phyloP scores from a whole-genome alignment of 2,888 invertebrate genomes.

The Aleiodes testaceus region DNA sequence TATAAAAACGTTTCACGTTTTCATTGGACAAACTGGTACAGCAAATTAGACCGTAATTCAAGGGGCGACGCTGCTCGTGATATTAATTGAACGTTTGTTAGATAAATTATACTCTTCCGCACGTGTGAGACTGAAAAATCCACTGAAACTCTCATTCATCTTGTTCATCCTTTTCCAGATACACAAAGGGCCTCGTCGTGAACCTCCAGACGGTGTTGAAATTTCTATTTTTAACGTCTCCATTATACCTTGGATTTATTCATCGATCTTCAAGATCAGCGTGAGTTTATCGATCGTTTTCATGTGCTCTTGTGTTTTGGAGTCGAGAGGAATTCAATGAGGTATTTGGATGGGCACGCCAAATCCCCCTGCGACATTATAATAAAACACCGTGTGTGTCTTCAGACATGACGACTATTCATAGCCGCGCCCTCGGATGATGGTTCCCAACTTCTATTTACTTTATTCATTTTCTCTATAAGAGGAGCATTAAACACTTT shows the following conservation, averaged over 20 bases:
- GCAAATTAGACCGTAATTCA: constrained; percentile 31
- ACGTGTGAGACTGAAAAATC: constrained; percentile 1
- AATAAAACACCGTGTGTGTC: constrained; percentile 40
- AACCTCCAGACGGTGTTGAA: background rate
- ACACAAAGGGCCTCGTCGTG: background rate
- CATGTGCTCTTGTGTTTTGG: too few species aligned
- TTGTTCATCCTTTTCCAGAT: background rate
- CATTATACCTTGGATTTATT: background rate
- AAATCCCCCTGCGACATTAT: constrained; percentile 41
- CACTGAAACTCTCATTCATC: background rate
- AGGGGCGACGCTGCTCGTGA: constrained; percentile 37
- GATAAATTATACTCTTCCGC: constrained; percentile 35
- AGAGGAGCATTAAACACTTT: too few species aligned
- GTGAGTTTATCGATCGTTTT: too few species aligned
- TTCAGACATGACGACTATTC: constrained; percentile 56
- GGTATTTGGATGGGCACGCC: constrained; percentile 35
- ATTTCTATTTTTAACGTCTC: constrained; percentile 19
- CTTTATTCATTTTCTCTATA: background rate
- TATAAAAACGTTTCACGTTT: background rate
- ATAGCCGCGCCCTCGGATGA: constrained; percentile 58
- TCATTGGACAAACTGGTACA: background rate
- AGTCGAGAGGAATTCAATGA: too few species aligned
- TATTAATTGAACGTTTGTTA: constrained; percentile 42
- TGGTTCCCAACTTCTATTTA: constrained; percentile 46
- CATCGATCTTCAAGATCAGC: background rate